These are phyloP conservation scores for Lethenteron reissneri DNA, from an alignment of 2,113 vertebrate species.

Conservation along the genomic window DNA sequence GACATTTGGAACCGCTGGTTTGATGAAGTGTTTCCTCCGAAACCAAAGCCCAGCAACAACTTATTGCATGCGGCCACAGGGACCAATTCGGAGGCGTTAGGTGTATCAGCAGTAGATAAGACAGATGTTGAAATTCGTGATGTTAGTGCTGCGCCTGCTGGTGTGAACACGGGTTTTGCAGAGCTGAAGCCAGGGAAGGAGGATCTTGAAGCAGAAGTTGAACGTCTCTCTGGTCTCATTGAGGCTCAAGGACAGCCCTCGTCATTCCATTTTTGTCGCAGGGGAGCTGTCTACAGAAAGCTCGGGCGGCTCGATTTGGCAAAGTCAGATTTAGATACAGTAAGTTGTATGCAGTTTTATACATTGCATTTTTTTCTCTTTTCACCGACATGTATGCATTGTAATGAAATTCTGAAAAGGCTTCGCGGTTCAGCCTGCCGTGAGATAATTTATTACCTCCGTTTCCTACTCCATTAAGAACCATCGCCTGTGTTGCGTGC, in stretches of 20 bases:
- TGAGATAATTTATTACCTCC: too few species aligned
- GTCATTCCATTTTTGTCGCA: constrained; percentile 27
- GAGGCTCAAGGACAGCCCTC: constrained; percentile 12
- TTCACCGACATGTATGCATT: too few species aligned
- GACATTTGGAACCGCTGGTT: constrained; percentile 19
- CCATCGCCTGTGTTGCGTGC: too few species aligned
- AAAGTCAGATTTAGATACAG: constrained; percentile 27
- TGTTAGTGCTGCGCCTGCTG: too few species aligned
- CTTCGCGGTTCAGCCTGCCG: too few species aligned
- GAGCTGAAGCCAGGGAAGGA: not conserved
- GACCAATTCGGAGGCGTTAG: too few species aligned
- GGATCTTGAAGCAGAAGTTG: constrained; percentile 21
- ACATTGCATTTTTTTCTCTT: too few species aligned
- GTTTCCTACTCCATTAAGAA: too few species aligned
- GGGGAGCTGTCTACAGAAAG: constrained; percentile 29
- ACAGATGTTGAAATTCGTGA: too few species aligned
- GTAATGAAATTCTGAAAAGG: too few species aligned
- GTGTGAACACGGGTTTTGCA: too few species aligned
- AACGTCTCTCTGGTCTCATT: constrained; percentile 20
- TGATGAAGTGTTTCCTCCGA: constrained; percentile 15
- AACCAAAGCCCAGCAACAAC: not conserved
- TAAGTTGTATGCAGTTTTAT: constrained; percentile 16
- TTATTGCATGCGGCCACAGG: not conserved
- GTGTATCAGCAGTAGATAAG: too few species aligned
- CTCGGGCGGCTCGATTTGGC: constrained; percentile 26